phyloP scores from a whole-genome alignment of 2,888 invertebrate genomes.

The Altica lythri region DNA sequence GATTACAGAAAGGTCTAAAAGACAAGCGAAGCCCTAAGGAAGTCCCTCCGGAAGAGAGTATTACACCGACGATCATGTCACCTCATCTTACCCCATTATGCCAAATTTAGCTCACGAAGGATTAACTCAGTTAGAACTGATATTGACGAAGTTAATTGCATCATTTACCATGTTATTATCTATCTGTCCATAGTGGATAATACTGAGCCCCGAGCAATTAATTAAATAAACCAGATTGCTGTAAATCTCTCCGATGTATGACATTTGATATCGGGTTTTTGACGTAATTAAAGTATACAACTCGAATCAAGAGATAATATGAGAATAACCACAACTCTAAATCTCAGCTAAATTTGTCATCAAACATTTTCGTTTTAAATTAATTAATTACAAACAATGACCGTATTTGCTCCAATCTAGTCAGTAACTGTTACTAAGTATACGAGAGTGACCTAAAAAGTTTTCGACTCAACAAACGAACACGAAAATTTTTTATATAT shows the following conservation, averaged over 20 bases:
- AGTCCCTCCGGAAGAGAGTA: constrained; percentile 39
- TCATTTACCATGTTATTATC: constrained; percentile 28
- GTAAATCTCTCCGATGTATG: neutral
- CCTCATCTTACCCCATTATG: constrained; percentile 30
- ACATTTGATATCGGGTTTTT: neutral
- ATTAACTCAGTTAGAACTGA: constrained; percentile 25
- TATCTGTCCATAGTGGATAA: constrained; percentile 22
- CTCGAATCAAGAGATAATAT: too few relatives aligned
- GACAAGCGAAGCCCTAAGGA: constrained; percentile 44
- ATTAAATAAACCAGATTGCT: constrained; percentile 23
- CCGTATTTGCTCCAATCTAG: too few relatives aligned
- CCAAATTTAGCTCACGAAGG: constrained; percentile 20
- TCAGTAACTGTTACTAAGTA: too few relatives aligned
- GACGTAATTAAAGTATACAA: too few relatives aligned
- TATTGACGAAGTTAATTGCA: constrained; percentile 26
- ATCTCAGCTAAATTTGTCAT: too few relatives aligned
- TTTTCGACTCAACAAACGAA: too few relatives aligned
- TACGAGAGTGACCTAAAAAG: too few relatives aligned
- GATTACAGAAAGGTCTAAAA: constrained; percentile 44
- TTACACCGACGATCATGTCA: constrained; percentile 39
- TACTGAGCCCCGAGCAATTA: constrained; percentile 12
- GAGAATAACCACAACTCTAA: too few relatives aligned
- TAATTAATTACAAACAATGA: too few relatives aligned
- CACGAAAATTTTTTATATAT: too few relatives aligned
- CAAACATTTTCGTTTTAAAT: too few relatives aligned